A percentile compares a stretch with the other conserved stretches of the same genome.
phyloP scores from a whole-genome alignment of 2,113 vertebrate genomes.

The Haemorhous mexicanus region DNA sequence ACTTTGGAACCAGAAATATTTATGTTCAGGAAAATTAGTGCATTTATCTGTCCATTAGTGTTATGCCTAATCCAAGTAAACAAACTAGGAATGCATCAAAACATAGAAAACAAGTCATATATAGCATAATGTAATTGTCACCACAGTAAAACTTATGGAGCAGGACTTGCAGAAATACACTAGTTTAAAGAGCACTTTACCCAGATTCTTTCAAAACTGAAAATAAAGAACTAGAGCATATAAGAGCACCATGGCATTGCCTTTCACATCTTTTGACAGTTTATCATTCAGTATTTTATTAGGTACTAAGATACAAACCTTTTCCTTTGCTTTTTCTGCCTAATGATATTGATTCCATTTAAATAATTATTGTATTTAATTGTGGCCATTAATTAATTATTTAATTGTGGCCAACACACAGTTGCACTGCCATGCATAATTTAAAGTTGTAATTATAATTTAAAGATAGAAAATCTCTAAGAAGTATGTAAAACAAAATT shows the following conservation, averaged over 20 bases:
- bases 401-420: not conserved
- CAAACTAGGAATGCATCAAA: not conserved
- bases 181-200: not conserved
- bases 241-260: not conserved
- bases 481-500: not conserved
- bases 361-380: not conserved
- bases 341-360: not conserved
- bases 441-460: not conserved
- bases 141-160: not conserved
- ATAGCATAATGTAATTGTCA: not conserved
- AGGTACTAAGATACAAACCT: not conserved
- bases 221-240: not conserved
- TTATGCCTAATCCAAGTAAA: not conserved
- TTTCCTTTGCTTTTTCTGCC: not conserved
- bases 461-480: not conserved
- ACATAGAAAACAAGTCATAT: not conserved
- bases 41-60: not conserved
- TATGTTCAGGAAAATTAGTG: not conserved
- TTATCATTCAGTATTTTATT: not conserved
- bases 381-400: too few species aligned
- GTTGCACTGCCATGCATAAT: fast-evolving
- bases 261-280: not conserved
- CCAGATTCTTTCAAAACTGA: not conserved
- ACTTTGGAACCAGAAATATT: not conserved
- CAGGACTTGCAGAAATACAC: not conserved